These are phyloP conservation scores for Eurytoma californica DNA, from an alignment of 2,888 invertebrate species.

Conservation along the genomic window DNA sequence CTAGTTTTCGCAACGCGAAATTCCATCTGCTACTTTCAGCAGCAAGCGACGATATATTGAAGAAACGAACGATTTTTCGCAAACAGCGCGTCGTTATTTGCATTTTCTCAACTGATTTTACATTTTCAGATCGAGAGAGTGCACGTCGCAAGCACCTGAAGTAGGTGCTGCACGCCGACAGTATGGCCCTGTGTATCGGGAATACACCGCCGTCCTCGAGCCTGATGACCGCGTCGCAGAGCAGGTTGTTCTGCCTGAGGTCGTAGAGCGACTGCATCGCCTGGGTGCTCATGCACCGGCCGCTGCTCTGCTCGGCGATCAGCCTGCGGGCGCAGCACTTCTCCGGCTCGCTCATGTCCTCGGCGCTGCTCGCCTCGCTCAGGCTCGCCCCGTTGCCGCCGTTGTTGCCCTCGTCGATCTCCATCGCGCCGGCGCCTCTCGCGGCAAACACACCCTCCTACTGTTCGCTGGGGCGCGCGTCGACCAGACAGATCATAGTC, in stretches of 20 bases:
- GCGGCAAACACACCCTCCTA: neutral
- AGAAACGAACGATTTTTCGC: too few relatives aligned
- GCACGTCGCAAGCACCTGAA: slow-evolving; percentile 81
- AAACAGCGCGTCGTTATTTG: too few relatives aligned
- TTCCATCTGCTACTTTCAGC: too few relatives aligned
- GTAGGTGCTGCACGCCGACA: slow-evolving; percentile 93
- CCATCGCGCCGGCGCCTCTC: slow-evolving; percentile 61
- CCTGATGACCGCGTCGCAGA: slow-evolving; percentile 90
- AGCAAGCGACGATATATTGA: too few relatives aligned
- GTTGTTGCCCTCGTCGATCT: slow-evolving; percentile 62
- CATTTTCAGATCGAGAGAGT: too few relatives aligned
- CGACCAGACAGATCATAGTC: too few relatives aligned
- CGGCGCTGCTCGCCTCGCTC: slow-evolving; percentile 45
- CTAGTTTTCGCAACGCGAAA: too few relatives aligned
- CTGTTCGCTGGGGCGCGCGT: too few relatives aligned
- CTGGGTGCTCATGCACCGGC: slow-evolving; percentile 87
- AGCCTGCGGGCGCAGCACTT: slow-evolving; percentile 53
- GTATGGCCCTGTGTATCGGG: slow-evolving; percentile 89
- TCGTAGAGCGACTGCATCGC: slow-evolving; percentile 91
- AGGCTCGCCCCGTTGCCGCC: slow-evolving; percentile 52
- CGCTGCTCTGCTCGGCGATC: slow-evolving; percentile 73
- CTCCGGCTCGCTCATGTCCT: slow-evolving; percentile 14
- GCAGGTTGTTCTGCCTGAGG: slow-evolving; percentile 86
- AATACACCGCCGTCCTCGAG: slow-evolving; percentile 89
- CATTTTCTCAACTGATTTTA: too few relatives aligned